phyloP scores from a whole-genome alignment of 2,888 invertebrate species.

The Limnephilus lunatus region DNA sequence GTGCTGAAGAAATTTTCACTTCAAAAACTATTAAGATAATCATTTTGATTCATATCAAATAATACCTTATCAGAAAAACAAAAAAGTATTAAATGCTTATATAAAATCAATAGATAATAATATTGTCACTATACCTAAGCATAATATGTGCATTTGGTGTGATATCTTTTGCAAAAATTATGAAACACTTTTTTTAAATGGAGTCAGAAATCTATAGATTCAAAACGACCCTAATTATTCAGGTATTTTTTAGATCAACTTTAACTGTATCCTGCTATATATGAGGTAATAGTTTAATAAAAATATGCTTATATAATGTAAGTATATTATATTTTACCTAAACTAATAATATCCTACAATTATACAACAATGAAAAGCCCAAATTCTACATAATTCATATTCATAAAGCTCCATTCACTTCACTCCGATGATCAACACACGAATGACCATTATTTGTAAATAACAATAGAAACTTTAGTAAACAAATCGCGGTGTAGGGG shows the following conservation, averaged over 20 bases:
- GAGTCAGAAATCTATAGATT: neutral
- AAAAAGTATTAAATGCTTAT: neutral
- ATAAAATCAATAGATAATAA: neutral
- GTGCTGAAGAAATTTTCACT: too few relatives aligned
- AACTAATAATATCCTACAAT: neutral
- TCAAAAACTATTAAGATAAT: neutral
- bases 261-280: too few relatives aligned
- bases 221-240: neutral
- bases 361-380: neutral
- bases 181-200: too few relatives aligned
- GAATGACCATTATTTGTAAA: neutral
- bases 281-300: neutral
- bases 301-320: neutral
- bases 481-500: neutral
- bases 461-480: neutral
- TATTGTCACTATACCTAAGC: too few relatives aligned
- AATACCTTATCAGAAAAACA: neutral
- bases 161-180: too few relatives aligned
- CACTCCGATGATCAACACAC: neutral
- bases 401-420: neutral
- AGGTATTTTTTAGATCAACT: too few relatives aligned
- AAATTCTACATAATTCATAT: neutral
- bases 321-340: neutral
- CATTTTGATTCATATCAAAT: neutral
- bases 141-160: too few relatives aligned